Conservation (phyloP, 2,113 vertebrate genomes). For the Etia nguti region DNA sequence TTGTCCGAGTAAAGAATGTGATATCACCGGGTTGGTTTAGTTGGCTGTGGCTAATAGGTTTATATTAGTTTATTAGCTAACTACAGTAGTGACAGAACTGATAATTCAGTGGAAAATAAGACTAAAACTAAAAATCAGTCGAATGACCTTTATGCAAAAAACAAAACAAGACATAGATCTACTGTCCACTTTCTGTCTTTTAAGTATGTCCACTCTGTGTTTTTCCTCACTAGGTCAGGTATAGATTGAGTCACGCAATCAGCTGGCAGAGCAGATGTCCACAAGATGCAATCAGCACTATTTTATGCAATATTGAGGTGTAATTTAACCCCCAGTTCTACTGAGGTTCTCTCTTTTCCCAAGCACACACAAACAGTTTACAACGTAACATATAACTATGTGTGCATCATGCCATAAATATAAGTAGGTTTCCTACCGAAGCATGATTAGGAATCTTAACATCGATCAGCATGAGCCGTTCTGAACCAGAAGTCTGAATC, state of each 20-base stretch:
- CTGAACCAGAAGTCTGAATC: background rate
- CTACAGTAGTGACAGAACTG: background rate
- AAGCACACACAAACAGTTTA: background rate
- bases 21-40: background rate
- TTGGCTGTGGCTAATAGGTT: background rate
- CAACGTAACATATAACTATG: background rate
- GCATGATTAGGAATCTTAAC: background rate
- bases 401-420: background rate
- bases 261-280: no score
- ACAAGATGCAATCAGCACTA: no score
- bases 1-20: background rate
- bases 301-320: no score
- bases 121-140: background rate
- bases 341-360: rapidly evolving
- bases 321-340: background rate
- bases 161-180: no score
- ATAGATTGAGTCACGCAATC: no score
- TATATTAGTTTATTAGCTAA: background rate
- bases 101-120: background rate
- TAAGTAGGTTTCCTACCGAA: background rate
- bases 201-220: no score
- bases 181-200: no score
- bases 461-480: background rate
- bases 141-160: background rate
- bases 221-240: no score